Conservation (phyloP, 2,888 invertebrate species). For the Nasonovia ribisnigri region DNA sequence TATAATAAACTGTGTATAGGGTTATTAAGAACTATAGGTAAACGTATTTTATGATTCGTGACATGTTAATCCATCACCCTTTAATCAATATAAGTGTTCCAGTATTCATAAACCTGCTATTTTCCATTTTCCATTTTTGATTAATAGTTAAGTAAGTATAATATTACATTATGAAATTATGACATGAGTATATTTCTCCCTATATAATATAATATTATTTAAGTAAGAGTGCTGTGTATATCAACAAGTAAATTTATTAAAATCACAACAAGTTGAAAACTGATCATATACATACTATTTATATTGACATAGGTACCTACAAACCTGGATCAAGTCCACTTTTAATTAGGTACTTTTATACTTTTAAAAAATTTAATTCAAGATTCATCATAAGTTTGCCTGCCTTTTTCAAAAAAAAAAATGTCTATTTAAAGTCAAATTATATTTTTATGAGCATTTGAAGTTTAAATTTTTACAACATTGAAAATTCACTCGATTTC, state of each 20-base stretch:
- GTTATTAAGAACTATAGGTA: background rate
- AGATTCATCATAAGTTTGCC: too few relatives aligned
- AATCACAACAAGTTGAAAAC: background rate
- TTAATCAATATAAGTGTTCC: background rate
- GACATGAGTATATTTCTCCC: background rate
- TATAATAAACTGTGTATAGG: background rate
- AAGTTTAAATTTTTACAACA: too few relatives aligned
- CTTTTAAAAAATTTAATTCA: too few relatives aligned
- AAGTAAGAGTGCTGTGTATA: background rate
- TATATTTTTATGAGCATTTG: too few relatives aligned
- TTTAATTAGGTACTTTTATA: background rate
- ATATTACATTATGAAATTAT: background rate
- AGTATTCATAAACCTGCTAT: background rate
- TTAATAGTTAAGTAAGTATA: background rate
- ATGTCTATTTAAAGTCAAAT: too few relatives aligned
- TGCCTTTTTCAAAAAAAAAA: too few relatives aligned
- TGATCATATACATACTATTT: background rate
- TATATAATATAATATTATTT: background rate
- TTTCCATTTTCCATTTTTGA: background rate
- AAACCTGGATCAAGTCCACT: background rate
- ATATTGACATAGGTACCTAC: background rate
- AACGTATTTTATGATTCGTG: background rate
- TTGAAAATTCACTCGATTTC: too few relatives aligned
- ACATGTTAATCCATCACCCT: background rate
- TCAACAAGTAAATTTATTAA: background rate